Evolutionary conservation across 2,113 vertebrate genomes (phyloP).

Genomic region (Equus quagga): DNA sequence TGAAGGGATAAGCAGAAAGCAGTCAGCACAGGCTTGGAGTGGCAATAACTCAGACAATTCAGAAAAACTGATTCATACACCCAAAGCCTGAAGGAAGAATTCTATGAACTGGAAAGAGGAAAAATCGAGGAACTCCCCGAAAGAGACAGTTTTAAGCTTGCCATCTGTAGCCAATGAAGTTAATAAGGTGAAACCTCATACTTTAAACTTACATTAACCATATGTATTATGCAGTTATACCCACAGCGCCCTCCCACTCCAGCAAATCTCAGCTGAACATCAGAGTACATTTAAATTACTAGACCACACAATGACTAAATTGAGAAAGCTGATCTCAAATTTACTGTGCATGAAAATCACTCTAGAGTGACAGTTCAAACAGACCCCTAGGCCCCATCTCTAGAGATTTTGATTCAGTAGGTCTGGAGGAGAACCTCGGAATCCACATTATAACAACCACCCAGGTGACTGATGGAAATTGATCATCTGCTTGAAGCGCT

Average conservation of each 20-base stretch:
- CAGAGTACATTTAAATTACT: conserved; percentile 34
- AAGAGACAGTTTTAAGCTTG: background rate
- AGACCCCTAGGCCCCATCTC: background rate
- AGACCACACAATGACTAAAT: background rate
- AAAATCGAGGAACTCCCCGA: background rate
- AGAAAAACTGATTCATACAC: conserved; percentile 23
- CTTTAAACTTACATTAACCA: conserved; percentile 63
- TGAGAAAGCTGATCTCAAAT: background rate
- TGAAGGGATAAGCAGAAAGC: background rate
- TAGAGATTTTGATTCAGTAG: background rate
- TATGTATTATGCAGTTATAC: background rate
- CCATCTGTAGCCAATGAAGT: conserved; percentile 55
- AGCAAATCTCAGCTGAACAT: background rate
- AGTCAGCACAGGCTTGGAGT: too few species aligned
- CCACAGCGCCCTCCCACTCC: background rate
- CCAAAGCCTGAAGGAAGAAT: conserved; percentile 4
- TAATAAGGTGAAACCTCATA: conserved; percentile 59
- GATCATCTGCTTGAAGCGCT: background rate
- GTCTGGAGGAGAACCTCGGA: background rate
- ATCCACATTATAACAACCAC: background rate
- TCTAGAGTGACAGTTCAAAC: background rate
- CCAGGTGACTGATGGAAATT: background rate
- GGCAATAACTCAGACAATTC: conserved; percentile 52
- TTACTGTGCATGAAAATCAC: background rate
- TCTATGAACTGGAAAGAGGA: conserved; percentile 45